Evolutionary conservation across 2,113 vertebrate genomes (phyloP).

Genomic region (Lepus timidus): DNA sequence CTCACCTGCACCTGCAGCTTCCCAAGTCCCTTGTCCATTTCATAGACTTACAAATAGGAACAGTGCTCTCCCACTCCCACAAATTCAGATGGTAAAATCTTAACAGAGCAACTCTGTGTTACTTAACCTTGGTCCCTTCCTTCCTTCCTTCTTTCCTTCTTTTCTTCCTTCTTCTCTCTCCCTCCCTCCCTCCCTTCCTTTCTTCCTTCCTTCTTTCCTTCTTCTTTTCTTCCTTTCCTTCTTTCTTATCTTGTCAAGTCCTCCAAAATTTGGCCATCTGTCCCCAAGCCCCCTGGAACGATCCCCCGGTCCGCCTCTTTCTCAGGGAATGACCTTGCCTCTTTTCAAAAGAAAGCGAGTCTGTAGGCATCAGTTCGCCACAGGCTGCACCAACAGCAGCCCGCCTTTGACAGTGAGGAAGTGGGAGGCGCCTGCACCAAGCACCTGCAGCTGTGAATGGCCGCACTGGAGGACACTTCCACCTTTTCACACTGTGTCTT

Average conservation of each 20-base stretch:
- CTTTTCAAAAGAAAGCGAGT: not conserved
- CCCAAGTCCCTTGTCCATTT: not conserved
- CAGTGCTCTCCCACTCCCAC: rapidly evolving
- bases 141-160: no score
- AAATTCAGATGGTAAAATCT: not conserved
- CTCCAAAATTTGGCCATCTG: not conserved
- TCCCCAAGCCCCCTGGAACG: not conserved
- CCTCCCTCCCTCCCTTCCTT: no score
- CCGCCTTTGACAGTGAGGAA: not conserved
- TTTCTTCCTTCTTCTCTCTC: no score
- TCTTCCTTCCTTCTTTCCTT: no score
- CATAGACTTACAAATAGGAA: not conserved
- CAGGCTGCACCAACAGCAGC: not conserved
- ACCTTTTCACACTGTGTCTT: not conserved
- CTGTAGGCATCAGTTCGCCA: not conserved
- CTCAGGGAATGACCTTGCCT: not conserved
- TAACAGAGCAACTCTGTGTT: no score
- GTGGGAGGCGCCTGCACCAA: no score
- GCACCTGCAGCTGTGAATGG: no score
- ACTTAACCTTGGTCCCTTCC: not conserved
- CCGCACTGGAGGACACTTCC: not conserved
- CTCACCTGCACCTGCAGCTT: rapidly evolving
- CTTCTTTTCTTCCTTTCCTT: not conserved
- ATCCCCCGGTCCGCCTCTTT: not conserved
- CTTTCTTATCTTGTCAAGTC: not conserved